Evolutionary conservation across 92 coral and sea anemone species (phyloP), one percentile per base, ranked within the genome.

Genomic region (Epizoanthus rinbou): DNA sequence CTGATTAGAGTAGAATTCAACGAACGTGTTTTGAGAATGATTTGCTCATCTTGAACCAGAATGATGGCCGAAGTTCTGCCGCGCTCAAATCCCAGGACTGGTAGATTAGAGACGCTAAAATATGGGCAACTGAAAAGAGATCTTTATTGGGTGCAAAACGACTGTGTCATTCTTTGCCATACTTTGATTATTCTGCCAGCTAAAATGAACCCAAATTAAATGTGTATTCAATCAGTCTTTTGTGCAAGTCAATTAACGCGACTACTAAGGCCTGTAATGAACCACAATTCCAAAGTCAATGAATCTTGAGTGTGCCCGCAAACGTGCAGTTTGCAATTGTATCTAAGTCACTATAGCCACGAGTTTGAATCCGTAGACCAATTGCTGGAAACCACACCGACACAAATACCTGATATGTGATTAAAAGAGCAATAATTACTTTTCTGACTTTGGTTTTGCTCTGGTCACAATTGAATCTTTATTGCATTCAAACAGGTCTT

Each of bases 401-500:
- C 54, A 50, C 1, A 15, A 50, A 50, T 50, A 50, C 2, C 54
- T 50, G 54, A 50, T 11, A 0, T 50, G 13, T 50, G 16, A 50
- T 50, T 9, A 50, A 50, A 50, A 50, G 54, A 50, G 54, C 54
- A 50, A 11, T 50, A 50, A 50, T 50, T 50, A 11, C 15, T 50
- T 2, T 50, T 9, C 54, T 50, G 16, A 50, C 54, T 2, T 10
- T 50, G 54, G 7, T 50, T 11, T 10, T 50, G 54, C 54, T 10
- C 54, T 10, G 15, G 14, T 50, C 82, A 78, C 82, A 78, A 62
- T 59, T 39, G 62, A 37, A 39, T 19, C 15, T 75, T 25, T 31
- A 78, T 78, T 78, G 71, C 60, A 10, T 57, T 9, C 45, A 41
- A 57, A 18, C 64, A 78, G 62, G 35, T 75, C 81, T 39, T 18